Conservation (phyloP, 2,113 vertebrate genomes). For the Dasypus novemcinctus region DNA sequence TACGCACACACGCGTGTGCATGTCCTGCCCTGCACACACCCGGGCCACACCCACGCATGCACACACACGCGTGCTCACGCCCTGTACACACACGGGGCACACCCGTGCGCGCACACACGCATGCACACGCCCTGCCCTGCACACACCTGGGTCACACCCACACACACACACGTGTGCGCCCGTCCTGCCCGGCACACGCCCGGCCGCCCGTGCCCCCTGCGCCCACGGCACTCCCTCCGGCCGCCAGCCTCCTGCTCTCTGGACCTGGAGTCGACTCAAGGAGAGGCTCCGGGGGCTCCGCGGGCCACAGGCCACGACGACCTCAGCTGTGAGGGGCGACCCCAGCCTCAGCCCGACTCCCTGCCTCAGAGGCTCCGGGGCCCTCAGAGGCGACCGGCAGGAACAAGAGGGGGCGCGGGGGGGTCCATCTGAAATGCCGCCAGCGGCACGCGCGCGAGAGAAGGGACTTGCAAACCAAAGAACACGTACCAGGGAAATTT, state of each 20-base stretch:
- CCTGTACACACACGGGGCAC: no score
- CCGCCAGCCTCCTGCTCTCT: background rate
- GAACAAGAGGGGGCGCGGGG: background rate
- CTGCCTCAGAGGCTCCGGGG: background rate
- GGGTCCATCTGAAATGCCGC: background rate
- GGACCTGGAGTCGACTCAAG: background rate
- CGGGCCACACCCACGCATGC: rapidly evolving
- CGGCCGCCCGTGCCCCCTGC: no score
- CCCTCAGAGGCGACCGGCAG: background rate
- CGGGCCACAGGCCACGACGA: background rate
- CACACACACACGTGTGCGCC: no score
- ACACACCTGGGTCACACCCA: rapidly evolving
- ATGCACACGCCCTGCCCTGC: no score
- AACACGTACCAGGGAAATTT: background rate
- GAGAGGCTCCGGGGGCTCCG: background rate
- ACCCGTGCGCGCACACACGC: background rate
- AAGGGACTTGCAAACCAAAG: background rate
- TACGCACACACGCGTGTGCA: background rate
- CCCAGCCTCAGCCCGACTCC: background rate
- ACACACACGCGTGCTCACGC: no score
- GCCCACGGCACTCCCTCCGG: background rate
- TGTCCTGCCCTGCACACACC: background rate
- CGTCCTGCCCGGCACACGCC: background rate
- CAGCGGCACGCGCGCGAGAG: no score
- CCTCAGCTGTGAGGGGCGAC: background rate